A percentile compares a stretch with the other conserved stretches of the same genome.
These are phyloP conservation scores for Coleophora deauratella DNA, from an alignment of 2,888 invertebrate species.

Conservation along the genomic window DNA sequence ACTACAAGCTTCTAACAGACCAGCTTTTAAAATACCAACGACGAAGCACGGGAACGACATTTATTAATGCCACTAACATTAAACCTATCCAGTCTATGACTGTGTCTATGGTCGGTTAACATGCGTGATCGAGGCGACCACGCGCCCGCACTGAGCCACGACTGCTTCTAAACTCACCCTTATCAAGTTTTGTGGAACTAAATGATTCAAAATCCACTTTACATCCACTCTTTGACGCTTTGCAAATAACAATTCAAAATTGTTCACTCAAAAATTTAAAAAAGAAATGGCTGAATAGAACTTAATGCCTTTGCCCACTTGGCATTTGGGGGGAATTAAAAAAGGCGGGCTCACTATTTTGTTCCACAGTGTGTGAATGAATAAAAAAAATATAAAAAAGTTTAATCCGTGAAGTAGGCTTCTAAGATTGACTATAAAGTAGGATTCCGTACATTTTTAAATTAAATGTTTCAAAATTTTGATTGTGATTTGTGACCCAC, in stretches of 20 bases:
- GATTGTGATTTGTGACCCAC: too few species aligned
- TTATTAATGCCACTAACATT: too few species aligned
- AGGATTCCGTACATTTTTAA: background rate
- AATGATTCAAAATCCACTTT: background rate
- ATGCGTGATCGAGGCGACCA: too few species aligned
- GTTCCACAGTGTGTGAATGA: background rate
- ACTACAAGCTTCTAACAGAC: too few species aligned
- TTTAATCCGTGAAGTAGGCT: too few species aligned
- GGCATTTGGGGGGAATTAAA: conserved; percentile 15
- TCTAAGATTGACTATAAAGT: too few species aligned
- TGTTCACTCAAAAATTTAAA: conserved; percentile 5
- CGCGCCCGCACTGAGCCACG: too few species aligned
- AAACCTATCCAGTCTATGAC: too few species aligned
- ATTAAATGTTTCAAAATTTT: background rate
- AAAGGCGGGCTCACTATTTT: conserved; percentile 11
- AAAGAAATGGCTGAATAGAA: conserved; percentile 15
- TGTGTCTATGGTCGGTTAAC: too few species aligned
- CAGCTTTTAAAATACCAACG: too few species aligned
- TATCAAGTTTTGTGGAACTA: background rate
- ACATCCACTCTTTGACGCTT: conserved; percentile 12
- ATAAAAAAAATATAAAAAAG: background rate
- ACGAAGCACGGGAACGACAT: too few species aligned
- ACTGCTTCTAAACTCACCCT: background rate
- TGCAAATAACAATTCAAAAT: conserved; percentile 14
- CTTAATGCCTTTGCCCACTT: conserved; percentile 8